Evolutionary conservation across 2,797 vertebrate genomes (phyloP), one percentile per base, ranked within the genome.

Genomic region (Agapornis canus): DNA sequence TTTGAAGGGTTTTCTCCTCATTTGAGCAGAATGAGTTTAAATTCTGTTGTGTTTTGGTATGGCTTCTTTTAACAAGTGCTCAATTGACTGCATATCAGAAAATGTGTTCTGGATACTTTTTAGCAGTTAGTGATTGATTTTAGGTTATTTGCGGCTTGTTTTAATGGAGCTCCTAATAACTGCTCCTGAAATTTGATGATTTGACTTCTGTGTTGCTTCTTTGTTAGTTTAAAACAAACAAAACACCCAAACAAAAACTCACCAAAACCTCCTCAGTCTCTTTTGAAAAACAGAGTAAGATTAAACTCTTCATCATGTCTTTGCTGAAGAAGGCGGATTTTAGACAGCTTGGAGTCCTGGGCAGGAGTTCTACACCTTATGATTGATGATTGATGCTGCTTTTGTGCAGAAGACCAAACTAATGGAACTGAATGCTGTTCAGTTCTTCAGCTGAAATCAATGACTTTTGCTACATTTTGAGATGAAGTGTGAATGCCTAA

Each of bases 221-320:
- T 92, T 42, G 27, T 83, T 64, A 76, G 49, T 60, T 35, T 57
- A 57, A 57, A 57, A 13, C 40, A 65, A 66, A 68, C 54, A 63
- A n/a, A 0, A 11, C 48, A 11, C 4, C 5, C 12, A 40, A 40
- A 21, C 5, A 3, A 51, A 49, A 10, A 1, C 7, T 8, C 10
- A 11, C 43, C 11, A 32, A 75, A 68, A 3, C 10, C 8, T 8
- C 3, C 35, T 77, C 85, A 32, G 57, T 9, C 16, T 72, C 45
- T 26, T 86, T 77, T 68, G 37, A 16, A 76, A 63, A 83, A 26
- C 0, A n/a, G 20, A 52, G 20, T n/a, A 31, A 20, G 15, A 7
- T 45, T 5, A 59, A 84, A 26, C 9, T 69, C 1, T 1, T 64
- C 2, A 27, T 78, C 35, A 64, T 79, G 31, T 18, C 61, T 1